phyloP scores from a whole-genome alignment of 1,140 invertebrate genomes.

The Parasteatoda tepidariorum region DNA sequence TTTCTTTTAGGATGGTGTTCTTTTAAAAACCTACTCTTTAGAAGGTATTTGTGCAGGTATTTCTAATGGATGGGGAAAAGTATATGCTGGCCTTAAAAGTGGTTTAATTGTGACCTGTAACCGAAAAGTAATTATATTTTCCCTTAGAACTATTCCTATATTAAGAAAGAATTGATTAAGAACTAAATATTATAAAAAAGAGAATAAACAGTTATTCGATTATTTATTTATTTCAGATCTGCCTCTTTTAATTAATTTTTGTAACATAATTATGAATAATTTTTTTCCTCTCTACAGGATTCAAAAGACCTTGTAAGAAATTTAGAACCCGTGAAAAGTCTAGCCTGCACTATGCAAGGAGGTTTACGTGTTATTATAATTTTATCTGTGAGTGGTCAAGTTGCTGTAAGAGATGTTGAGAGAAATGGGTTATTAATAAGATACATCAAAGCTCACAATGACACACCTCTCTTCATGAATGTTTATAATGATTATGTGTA shows the following conservation, averaged over 20 bases:
- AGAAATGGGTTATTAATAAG: slow-evolving; percentile 18
- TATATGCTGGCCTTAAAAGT: not conserved
- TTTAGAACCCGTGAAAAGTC: not conserved
- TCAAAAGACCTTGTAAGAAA: not conserved
- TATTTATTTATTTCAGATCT: no score
- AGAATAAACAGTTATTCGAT: no score
- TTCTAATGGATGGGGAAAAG: not conserved
- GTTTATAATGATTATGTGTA: slow-evolving; percentile 19
- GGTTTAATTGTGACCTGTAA: not conserved
- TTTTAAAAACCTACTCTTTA: not conserved
- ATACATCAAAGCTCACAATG: not conserved
- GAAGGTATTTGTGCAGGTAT: not conserved
- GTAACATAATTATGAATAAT: not conserved
- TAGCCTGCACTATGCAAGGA: slow-evolving; percentile 9
- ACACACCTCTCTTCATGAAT: not conserved
- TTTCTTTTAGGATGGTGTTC: not conserved
- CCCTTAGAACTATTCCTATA: no score
- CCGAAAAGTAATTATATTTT: not conserved
- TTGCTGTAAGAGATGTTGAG: slow-evolving; percentile 13
- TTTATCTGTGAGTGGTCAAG: not conserved
- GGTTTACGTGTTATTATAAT: not conserved
- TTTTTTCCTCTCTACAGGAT: not conserved
- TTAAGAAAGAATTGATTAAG: no score
- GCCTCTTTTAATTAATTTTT: not conserved
- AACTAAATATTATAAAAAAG: no score